phyloP scores from a whole-genome alignment of 2,113 vertebrate species.

The Callocephalon fimbriatum region DNA sequence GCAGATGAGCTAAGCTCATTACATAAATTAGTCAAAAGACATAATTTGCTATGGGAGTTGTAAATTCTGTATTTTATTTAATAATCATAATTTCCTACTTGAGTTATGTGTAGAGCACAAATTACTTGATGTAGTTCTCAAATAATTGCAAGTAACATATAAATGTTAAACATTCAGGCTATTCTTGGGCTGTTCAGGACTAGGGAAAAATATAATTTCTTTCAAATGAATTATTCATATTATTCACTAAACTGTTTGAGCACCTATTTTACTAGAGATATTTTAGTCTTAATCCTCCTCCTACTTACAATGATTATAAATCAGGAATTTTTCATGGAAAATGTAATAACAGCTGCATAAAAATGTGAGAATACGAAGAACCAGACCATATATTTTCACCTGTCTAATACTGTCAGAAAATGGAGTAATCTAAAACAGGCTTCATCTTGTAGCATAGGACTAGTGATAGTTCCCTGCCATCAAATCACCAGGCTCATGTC shows the following conservation, averaged over 20 bases:
- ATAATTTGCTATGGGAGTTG: slow-evolving; percentile 25
- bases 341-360: neutral
- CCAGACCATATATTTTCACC: neutral
- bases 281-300: neutral
- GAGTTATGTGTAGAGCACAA: neutral
- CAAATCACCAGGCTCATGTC: neutral
- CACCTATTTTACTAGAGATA: neutral
- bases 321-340: neutral
- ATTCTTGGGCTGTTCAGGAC: neutral
- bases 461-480: neutral
- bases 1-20: slow-evolving; percentile 4
- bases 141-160: slow-evolving; percentile 5
- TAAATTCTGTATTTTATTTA: slow-evolving; percentile 31
- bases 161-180: neutral
- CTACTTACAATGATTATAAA: neutral
- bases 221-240: slow-evolving; percentile 10
- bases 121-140: slow-evolving; percentile 12
- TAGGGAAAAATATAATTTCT: neutral
- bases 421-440: neutral
- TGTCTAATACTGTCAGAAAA: neutral
- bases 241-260: neutral
- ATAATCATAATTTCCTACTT: slow-evolving; percentile 19
- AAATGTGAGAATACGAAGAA: neutral
- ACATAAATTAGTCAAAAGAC: slow-evolving; percentile 52
- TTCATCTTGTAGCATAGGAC: neutral